Evolutionary conservation across 2,797 vertebrate species (phyloP), one percentile per base, ranked within the genome.

Genomic region (Danio tinwini): DNA sequence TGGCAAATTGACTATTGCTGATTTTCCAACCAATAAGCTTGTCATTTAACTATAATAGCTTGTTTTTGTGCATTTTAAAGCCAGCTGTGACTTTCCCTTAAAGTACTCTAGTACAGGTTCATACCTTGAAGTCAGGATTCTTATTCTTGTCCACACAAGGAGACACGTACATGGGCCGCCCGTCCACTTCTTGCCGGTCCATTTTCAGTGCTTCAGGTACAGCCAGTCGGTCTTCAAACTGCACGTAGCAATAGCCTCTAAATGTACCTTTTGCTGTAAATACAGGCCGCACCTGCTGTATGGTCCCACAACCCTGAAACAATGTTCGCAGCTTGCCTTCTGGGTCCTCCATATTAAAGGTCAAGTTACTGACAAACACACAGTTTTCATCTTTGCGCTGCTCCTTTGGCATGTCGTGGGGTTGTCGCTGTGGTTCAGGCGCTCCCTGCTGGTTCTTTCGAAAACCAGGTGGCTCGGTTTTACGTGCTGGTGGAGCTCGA

Each of bases 91-190:
- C 29, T 29, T 29, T 29, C 29, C 29, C 29, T 29, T 29, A 21
- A 65, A 63, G 52, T 3, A 6, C 6, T 4, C 7, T 21, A 39
- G 7, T 65, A 21, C n/a, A 17, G 21, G n/a, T 6, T 16, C 9
- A 52, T 85, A 98, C 98, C 97, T 99, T 99, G 0, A 98, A 98
- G 52, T 98, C 95, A 0, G 97, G 98, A 73, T 99, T 96, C 88
- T 96, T 98, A 92, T 90, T 96, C 92, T 99, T 99, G 88, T 99
- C 97, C 3, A 99, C 94, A 76, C 97, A 98, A 0, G 97, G 98
- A 0, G 98, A 99, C 9, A 99, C 97, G 77, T 96, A 99, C 96
- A 99, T 97, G 0, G 97, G 98, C 83, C 98, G 94, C 12, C 96
- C 96, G 4, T 95, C 96, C 63, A 99, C 87, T 0, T 90, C 90